These are phyloP conservation scores for Capitulum mitella DNA, from an alignment of 2,888 invertebrate species.

Conservation along the genomic window DNA sequence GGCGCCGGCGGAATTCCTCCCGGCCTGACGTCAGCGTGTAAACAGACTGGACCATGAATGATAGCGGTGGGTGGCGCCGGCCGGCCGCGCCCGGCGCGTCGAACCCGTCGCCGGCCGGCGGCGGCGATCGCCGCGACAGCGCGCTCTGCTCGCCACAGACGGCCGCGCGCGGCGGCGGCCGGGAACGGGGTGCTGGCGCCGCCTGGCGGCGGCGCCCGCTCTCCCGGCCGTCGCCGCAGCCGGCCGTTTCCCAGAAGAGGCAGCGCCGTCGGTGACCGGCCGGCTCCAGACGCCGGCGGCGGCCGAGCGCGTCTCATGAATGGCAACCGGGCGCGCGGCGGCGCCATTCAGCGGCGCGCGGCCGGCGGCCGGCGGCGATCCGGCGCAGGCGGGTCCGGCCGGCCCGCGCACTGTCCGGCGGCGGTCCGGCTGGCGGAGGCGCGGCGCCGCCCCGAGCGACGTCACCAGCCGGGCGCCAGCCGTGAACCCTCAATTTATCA, in stretches of 20 bases:
- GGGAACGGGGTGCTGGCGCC: not conserved
- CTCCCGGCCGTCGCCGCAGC: not conserved
- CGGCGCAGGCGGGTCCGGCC: no score
- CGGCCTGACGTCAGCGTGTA: slow-evolving; percentile 13
- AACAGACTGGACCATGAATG: slow-evolving; percentile 3
- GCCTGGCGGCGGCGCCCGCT: not conserved
- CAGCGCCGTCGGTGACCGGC: not conserved
- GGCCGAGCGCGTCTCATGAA: not conserved
- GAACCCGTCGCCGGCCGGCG: not conserved
- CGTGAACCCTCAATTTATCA: not conserved
- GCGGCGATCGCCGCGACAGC: not conserved
- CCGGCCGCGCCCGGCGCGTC: not conserved
- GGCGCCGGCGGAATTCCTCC: not conserved
- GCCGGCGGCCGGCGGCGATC: no score
- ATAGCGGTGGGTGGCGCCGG: slow-evolving; percentile 11
- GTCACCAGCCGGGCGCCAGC: not conserved
- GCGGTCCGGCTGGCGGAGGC: no score
- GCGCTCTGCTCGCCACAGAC: not conserved
- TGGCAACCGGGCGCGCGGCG: no score
- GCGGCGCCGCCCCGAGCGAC: no score
- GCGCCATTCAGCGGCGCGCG: no score
- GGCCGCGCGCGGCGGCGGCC: not conserved
- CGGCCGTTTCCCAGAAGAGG: not conserved
- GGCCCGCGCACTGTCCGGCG: no score
- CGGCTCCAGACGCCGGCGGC: no score